phyloP scores from a whole-genome alignment of 1,140 invertebrate species.

The Monochamus saltuarius region DNA sequence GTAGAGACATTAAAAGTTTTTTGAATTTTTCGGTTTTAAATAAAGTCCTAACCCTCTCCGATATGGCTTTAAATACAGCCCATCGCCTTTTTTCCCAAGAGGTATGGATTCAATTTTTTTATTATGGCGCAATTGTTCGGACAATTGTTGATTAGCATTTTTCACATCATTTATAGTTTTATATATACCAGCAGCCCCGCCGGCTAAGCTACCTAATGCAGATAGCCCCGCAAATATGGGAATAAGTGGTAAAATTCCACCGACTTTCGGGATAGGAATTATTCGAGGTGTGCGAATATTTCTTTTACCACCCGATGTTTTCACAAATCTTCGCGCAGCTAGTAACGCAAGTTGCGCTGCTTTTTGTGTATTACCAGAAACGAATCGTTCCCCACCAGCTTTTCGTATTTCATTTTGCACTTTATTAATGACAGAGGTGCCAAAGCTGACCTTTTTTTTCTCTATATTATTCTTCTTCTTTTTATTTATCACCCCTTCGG shows the following conservation, averaged over 20 bases:
- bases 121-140: no score
- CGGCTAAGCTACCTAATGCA: slow-evolving; percentile 43
- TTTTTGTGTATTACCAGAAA: no score
- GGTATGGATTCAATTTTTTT: neutral
- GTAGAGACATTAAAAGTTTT: slow-evolving; percentile 38
- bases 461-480: no score
- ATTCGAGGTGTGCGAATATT: slow-evolving; percentile 34
- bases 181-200: slow-evolving; percentile 41
- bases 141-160: slow-evolving; percentile 27
- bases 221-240: slow-evolving; percentile 49
- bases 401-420: no score
- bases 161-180: slow-evolving; percentile 43
- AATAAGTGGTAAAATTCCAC: slow-evolving; percentile 46
- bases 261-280: slow-evolving; percentile 44
- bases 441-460: no score
- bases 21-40: slow-evolving; percentile 4
- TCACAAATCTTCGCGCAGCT: slow-evolving; percentile 22
- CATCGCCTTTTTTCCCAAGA: slow-evolving; percentile 42
- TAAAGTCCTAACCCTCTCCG: neutral
- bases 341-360: neutral
- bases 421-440: no score
- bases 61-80: slow-evolving; percentile 39
- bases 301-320: slow-evolving; percentile 20
- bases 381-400: no score
- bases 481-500: no score